A percentile compares a stretch with the other conserved stretches of the same genome.
Evolutionary conservation across 2,888 invertebrate species (phyloP).

Genomic region (Tupiocoris notatus): DNA sequence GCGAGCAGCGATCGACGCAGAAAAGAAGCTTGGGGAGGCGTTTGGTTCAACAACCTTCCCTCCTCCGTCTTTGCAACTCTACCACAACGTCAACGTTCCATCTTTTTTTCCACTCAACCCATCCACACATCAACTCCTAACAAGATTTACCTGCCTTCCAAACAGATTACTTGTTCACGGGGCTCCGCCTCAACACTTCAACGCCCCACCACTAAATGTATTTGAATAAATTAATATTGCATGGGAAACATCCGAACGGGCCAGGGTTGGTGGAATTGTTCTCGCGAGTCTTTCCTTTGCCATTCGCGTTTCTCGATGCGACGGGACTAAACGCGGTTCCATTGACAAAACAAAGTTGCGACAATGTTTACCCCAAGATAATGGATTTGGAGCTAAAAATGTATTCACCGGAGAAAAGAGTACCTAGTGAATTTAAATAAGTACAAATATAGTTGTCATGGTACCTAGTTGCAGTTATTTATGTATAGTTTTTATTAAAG

Average conservation of each 20-base stretch:
- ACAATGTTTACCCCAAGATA: too few species aligned
- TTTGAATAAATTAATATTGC: conserved; percentile 42
- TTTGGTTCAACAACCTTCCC: conserved; percentile 41
- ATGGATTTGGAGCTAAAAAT: too few species aligned
- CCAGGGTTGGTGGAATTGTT: conserved; percentile 25
- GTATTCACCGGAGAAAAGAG: too few species aligned
- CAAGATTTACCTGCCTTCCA: conserved; percentile 43
- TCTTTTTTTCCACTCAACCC: conserved; percentile 5
- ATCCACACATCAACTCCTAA: conserved; percentile 42
- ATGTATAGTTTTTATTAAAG: too few species aligned
- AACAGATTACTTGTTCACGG: conserved; percentile 43
- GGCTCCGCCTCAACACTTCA: conserved; percentile 40
- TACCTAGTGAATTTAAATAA: too few species aligned
- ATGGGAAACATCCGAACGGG: conserved; percentile 36
- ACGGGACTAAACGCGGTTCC: not conserved
- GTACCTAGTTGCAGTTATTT: too few species aligned
- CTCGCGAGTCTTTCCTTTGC: not conserved
- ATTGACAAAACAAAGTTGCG: not conserved
- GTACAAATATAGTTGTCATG: too few species aligned
- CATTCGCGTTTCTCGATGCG: conserved; percentile 2
- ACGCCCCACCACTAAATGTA: conserved; percentile 41
- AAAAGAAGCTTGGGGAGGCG: conserved; percentile 29
- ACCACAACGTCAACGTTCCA: not conserved
- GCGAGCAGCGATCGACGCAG: not conserved
- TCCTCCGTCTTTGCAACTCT: conserved; percentile 7